phyloP scores from a whole-genome alignment of 2,113 vertebrate genomes.

The Lasiurus borealis region DNA sequence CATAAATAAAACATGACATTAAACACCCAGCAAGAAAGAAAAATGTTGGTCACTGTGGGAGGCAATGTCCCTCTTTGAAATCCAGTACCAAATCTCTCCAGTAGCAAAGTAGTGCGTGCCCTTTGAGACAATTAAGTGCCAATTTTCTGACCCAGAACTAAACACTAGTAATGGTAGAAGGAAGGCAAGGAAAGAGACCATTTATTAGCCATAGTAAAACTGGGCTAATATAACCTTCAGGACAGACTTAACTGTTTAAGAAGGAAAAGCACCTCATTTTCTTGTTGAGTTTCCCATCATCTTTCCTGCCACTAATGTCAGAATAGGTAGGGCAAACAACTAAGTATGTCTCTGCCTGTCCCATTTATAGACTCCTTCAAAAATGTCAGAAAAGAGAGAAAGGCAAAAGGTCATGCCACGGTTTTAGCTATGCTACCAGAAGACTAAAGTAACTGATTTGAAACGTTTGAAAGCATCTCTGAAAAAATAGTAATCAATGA shows the following conservation, averaged over 20 bases:
- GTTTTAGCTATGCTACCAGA: background rate
- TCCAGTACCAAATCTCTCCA: background rate
- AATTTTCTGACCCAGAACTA: background rate
- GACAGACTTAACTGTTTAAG: too few species aligned
- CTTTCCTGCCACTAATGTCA: background rate
- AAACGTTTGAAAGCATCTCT: background rate
- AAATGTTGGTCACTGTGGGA: background rate
- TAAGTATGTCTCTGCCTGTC: background rate
- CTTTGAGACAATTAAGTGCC: background rate
- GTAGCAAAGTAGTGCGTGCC: background rate
- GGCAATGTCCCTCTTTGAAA: background rate
- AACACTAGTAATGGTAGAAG: background rate
- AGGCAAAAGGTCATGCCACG: background rate
- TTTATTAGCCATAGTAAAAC: background rate
- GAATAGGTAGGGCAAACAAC: background rate
- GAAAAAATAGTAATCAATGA: background rate
- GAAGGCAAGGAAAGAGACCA: background rate
- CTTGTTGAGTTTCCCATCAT: background rate
- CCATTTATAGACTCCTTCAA: too few species aligned
- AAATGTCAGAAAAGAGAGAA: background rate
- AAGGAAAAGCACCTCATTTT: too few species aligned
- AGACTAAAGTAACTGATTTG: background rate
- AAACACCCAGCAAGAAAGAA: constrained; percentile 6
- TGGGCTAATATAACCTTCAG: background rate
- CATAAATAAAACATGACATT: background rate